Percentiles rank a stretch among this genome's conserved stretches.
Evolutionary conservation across 2,797 vertebrate genomes (phyloP).

Genomic region (Sebastes glaucus): DNA sequence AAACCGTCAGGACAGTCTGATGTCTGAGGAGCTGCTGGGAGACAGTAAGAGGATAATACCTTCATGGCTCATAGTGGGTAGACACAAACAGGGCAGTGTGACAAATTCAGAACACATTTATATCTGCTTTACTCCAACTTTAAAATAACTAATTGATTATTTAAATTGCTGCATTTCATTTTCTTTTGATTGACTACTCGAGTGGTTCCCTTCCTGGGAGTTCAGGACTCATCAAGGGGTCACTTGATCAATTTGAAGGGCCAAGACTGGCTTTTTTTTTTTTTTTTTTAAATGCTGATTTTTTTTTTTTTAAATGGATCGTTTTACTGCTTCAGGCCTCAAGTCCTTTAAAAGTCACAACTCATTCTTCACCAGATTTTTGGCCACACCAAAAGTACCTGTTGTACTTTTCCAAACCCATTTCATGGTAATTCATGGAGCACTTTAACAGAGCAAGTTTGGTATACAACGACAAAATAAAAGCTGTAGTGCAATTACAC

Average conservation of each 20-base stretch:
- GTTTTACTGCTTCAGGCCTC: accelerated
- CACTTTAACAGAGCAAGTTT: neutral
- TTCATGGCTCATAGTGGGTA: neutral
- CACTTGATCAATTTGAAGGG: no score
- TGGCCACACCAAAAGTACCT: neutral
- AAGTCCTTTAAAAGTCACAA: neutral
- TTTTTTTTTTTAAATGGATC: no score
- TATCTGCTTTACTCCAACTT: accelerated
- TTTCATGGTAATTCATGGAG: neutral
- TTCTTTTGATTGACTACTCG: no score
- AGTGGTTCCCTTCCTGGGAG: no score
- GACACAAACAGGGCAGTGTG: neutral
- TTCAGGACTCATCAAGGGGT: no score
- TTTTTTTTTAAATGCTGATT: no score
- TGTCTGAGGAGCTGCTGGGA: constrained; percentile 96
- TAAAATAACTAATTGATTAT: no score
- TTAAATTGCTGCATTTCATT: no score
- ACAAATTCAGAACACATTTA: no score
- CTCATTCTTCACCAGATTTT: neutral
- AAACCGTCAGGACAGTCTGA: constrained; percentile 96
- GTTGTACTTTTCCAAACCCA: no score
- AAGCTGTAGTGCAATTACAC: neutral
- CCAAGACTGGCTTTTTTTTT: no score
- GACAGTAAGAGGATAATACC: constrained; percentile 87
- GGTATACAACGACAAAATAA: neutral